Evolutionary conservation across 2,888 invertebrate species (phyloP), one percentile per base, ranked within the genome.

Genomic region (Liposcelis brunnea): DNA sequence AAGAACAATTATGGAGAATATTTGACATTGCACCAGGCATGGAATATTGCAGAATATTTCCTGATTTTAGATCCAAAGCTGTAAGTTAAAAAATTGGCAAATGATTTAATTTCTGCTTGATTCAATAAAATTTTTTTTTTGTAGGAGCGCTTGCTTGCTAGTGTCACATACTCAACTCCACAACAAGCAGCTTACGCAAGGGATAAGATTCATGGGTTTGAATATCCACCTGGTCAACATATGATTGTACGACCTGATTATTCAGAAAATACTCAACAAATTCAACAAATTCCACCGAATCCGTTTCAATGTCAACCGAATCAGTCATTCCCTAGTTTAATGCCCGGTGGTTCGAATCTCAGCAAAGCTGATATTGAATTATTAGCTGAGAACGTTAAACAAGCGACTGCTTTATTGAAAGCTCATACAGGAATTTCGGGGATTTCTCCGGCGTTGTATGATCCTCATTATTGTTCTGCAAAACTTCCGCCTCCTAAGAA

Each of bases 201-300:
- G 53, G 82, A 87, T 52, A 90, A 90, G 62, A 68, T 93, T 37
- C 81, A 91, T 61, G 82, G 84, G 2, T 82, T 93, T 62, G 91
- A 93, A 62, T 93, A 90, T 65, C 91, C 93, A 0, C 82, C 85
- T 16, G 90, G 90, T 14, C 76, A 79, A 56, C 72, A 80, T 49
- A 69, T 91, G 51, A 81, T 81, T 56, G 80, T 85, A 1, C 76
- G 75, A 56, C 77, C 77, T 10, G 75, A 78, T 19, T 21, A 21
- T 21, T 12, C 40, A 6, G 40, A 14, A 58, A 19, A 47, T 56
- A 3, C 19, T 44, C 6, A 21, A 37, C 18, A 31, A 32, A 15
- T 33, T 37, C 36, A 43, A 43, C 14, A 36, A 14, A 40, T 40
- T 19, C 40, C 40, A 21, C 40, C 15, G 10, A 15, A 15, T 18